phyloP scores from a whole-genome alignment of 2,797 vertebrate species.

The Todus mexicanus region DNA sequence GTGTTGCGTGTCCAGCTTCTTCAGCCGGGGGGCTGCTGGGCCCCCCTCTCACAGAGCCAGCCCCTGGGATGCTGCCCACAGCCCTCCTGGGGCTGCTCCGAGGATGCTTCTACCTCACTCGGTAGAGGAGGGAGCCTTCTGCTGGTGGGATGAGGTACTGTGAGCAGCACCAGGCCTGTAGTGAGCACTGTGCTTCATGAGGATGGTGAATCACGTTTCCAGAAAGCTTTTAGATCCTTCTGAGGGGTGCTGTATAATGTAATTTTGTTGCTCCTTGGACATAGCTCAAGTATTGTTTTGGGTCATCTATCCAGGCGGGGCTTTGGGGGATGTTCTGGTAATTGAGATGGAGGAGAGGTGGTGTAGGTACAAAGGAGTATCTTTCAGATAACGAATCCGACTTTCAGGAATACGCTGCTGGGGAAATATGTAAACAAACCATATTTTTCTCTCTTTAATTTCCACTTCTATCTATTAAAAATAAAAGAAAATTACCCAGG shows the following conservation, averaged over 20 bases:
- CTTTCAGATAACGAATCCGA: neutral
- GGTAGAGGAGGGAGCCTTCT: constrained; percentile 24
- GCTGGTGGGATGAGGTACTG: neutral
- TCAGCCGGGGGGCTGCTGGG: neutral
- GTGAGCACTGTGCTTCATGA: fast-evolving
- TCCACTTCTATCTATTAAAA: neutral
- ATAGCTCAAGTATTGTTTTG: neutral
- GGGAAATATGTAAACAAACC: neutral
- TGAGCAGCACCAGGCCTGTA: fast-evolving
- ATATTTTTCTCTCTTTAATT: neutral
- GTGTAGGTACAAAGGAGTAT: neutral
- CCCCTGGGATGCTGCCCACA: too few species aligned
- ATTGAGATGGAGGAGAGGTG: neutral
- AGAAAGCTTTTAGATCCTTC: neutral
- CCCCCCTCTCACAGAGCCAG: too few species aligned
- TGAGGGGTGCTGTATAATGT: neutral
- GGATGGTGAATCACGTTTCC: fast-evolving
- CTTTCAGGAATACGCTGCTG: neutral
- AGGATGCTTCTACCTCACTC: neutral
- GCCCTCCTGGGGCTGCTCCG: fast-evolving
- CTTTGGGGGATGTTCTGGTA: neutral
- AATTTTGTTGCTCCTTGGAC: neutral
- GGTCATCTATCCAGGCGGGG: neutral
- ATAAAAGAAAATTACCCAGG: neutral
- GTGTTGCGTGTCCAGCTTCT: neutral